phyloP scores from a whole-genome alignment of 2,113 vertebrate species.

The Pitta sordida region DNA sequence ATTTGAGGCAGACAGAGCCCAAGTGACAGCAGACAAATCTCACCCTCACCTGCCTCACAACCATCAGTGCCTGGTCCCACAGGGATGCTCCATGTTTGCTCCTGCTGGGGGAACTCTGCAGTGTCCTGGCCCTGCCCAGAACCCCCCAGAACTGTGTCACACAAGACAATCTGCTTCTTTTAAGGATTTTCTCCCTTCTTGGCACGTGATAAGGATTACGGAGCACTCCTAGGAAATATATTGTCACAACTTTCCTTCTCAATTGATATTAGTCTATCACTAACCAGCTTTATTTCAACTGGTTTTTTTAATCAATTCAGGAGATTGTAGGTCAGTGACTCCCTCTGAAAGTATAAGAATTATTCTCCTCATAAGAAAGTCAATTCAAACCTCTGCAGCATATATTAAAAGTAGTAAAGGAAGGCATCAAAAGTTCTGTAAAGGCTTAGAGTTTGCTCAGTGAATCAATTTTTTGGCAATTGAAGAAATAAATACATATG shows the following conservation, averaged over 20 bases:
- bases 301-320: not conserved
- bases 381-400: not conserved
- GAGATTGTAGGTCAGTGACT: not conserved
- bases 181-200: not conserved
- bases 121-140: not conserved
- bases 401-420: constrained; percentile 12
- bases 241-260: not conserved
- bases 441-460: not conserved
- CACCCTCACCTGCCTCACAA: not conserved
- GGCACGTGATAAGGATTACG: not conserved
- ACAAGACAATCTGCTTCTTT: not conserved
- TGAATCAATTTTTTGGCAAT: constrained; percentile 8
- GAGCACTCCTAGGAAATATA: not conserved
- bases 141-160: not conserved
- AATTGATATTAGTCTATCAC: not conserved
- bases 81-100: not conserved
- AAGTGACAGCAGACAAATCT: not conserved
- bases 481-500: constrained; percentile 11
- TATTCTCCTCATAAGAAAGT: not conserved
- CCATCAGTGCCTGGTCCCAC: not conserved
- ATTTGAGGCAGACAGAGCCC: not conserved
- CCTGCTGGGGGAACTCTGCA: not conserved
- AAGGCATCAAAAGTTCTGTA: not conserved
- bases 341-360: constrained; percentile 4
- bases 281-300: not conserved